These are phyloP conservation scores for Encarsia formosa DNA, from an alignment of 2,888 invertebrate species.

Conservation along the genomic window DNA sequence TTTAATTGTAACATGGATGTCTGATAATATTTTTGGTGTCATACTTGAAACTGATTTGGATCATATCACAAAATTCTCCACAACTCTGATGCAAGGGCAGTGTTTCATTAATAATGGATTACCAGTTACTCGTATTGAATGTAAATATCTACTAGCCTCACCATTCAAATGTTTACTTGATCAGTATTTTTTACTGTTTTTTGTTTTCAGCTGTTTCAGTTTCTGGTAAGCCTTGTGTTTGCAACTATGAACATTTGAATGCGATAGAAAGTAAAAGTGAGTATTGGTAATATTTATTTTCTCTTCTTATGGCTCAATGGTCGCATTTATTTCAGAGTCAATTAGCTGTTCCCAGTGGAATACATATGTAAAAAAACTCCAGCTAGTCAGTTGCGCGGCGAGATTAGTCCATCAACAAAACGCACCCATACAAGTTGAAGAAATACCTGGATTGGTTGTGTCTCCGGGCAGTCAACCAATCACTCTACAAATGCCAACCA, in stretches of 20 bases:
- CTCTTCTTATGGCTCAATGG: too few relatives aligned
- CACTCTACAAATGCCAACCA: slow-evolving; percentile 34
- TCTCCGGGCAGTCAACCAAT: slow-evolving; percentile 38
- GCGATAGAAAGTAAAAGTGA: slow-evolving; percentile 38
- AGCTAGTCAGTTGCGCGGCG: slow-evolving; percentile 39
- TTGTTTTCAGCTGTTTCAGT: slow-evolving; percentile 57
- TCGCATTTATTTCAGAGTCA: slow-evolving; percentile 35
- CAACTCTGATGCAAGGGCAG: slow-evolving; percentile 67
- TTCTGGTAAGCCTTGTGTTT: slow-evolving; percentile 58
- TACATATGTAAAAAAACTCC: slow-evolving; percentile 42
- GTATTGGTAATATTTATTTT: slow-evolving; percentile 13
- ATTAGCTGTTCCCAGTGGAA: slow-evolving; percentile 45
- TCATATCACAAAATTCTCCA: slow-evolving; percentile 68
- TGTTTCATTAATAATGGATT: slow-evolving; percentile 74
- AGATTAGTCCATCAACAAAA: slow-evolving; percentile 38
- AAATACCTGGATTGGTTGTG: slow-evolving; percentile 38
- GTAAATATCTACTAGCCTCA: slow-evolving; percentile 55
- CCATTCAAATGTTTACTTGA: slow-evolving; percentile 7
- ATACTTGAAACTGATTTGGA: slow-evolving; percentile 75
- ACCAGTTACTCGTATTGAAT: slow-evolving; percentile 71
- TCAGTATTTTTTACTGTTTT: slow-evolving; percentile 15
- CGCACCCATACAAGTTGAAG: slow-evolving; percentile 37
- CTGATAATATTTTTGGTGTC: slow-evolving; percentile 68
- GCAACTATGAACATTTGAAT: slow-evolving; percentile 52
- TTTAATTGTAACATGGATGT: slow-evolving; percentile 75